These are phyloP conservation scores for Drosophila punjabiensis DNA, from an alignment of 1,140 invertebrate species.

Conservation along the genomic window DNA sequence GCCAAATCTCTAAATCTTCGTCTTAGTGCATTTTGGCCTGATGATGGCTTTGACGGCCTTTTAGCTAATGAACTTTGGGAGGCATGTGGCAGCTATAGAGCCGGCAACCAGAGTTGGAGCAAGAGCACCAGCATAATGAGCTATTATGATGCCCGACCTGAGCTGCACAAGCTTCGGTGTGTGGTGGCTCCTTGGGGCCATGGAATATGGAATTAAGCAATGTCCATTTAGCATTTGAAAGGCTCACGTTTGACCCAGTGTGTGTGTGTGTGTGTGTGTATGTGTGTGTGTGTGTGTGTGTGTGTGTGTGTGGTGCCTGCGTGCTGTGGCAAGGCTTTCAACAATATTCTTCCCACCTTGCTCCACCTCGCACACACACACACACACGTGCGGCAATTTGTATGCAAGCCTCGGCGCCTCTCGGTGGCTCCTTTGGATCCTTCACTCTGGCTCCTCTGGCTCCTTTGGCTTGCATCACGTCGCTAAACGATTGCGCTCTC, in stretches of 20 bases:
- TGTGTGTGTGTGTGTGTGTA: constrained; percentile 2
- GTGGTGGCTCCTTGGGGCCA: constrained; percentile 25
- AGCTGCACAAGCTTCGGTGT: constrained; percentile 60
- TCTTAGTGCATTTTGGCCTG: constrained; percentile 11
- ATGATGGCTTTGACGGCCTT: constrained; percentile 46
- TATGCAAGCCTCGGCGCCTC: constrained; percentile 60
- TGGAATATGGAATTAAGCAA: constrained; percentile 79
- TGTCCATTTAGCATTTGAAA: constrained; percentile 80
- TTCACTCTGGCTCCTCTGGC: constrained; percentile 11
- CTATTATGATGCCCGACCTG: constrained; percentile 75
- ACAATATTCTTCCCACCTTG: constrained; percentile 47
- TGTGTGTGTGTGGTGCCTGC: constrained; percentile 10
- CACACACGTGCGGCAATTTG: constrained; percentile 65
- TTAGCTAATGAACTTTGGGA: constrained; percentile 77
- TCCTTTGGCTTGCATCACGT: constrained; percentile 57
- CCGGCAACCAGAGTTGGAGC: constrained; percentile 7
- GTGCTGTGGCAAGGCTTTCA: constrained; percentile 46
- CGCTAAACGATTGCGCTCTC: constrained; percentile 74
- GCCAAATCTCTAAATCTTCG: neutral
- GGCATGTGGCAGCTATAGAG: constrained; percentile 7
- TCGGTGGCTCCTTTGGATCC: constrained; percentile 28
- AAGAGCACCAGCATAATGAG: constrained; percentile 65
- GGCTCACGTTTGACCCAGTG: constrained; percentile 70
- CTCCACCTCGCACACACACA: constrained; percentile 1
- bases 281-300: constrained; percentile 26